These are phyloP conservation scores for Falcaria lacertinaria DNA, from an alignment of 2,888 invertebrate genomes.

Conservation along the genomic window DNA sequence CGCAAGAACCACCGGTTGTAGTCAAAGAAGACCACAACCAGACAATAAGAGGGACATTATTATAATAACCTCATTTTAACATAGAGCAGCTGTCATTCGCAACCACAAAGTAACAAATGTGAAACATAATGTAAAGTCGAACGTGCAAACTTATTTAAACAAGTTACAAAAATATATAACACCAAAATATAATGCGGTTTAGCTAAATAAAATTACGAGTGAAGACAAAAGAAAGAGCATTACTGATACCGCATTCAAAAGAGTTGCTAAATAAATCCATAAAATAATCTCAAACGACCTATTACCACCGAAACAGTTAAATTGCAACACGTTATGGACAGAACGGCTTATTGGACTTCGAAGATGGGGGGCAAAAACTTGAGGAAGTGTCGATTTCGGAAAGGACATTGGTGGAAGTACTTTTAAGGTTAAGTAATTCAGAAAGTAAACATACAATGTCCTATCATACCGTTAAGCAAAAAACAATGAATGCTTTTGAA, in stretches of 20 bases:
- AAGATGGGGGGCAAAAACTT: background rate
- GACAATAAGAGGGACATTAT: constrained; percentile 1
- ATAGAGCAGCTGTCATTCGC: background rate
- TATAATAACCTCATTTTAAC: background rate
- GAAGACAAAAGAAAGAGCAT: background rate
- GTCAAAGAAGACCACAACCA: constrained; percentile 1
- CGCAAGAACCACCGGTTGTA: constrained; percentile 4
- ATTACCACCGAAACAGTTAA: too few species aligned
- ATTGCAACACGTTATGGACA: background rate
- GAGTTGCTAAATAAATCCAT: background rate
- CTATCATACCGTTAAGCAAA: too few species aligned
- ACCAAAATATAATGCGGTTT: too few species aligned
- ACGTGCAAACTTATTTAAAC: background rate
- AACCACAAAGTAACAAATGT: background rate
- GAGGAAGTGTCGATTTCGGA: background rate
- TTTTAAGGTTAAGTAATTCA: background rate
- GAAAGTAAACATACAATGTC: background rate
- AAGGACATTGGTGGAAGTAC: background rate
- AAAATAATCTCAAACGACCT: background rate
- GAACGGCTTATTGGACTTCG: background rate
- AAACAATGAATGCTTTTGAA: background rate
- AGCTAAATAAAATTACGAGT: background rate
- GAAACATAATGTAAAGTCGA: background rate
- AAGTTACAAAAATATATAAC: background rate
- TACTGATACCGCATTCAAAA: too few species aligned